phyloP scores from a whole-genome alignment of 2,113 vertebrate species.

The Circaetus gallicus region DNA sequence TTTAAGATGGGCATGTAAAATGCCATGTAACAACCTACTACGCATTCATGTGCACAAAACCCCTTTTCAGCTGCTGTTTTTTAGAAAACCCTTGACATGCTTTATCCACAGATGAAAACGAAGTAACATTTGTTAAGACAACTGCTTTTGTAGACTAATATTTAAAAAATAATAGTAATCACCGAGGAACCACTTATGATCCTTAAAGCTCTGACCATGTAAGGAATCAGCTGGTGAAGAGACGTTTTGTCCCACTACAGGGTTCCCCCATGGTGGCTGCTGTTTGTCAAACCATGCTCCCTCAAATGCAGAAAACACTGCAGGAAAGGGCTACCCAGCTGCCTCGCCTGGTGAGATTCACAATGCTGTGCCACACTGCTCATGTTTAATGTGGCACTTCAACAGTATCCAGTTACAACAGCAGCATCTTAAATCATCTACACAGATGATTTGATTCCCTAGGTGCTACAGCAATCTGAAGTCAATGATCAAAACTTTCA shows the following conservation, averaged over 20 bases:
- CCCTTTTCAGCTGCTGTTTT: neutral
- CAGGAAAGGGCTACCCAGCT: too few species aligned
- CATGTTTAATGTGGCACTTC: neutral
- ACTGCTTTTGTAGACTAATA: neutral
- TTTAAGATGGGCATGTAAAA: neutral
- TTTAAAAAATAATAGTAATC: neutral
- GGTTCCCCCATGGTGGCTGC: fast-evolving
- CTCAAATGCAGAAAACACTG: fast-evolving
- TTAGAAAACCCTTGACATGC: neutral
- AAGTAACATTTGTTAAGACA: neutral
- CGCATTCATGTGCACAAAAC: neutral
- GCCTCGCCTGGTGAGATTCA: fast-evolving
- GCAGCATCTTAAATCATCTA: neutral
- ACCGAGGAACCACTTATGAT: neutral
- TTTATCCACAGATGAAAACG: neutral
- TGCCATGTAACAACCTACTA: neutral
- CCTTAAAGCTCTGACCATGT: neutral
- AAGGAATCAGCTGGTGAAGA: neutral
- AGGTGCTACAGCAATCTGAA: neutral
- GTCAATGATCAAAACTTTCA: neutral
- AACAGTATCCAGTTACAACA: fast-evolving
- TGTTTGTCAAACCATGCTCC: neutral
- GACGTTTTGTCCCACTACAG: neutral
- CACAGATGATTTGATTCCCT: neutral
- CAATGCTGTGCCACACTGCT: neutral